These are phyloP conservation scores for Chiloscyllium punctatum DNA, from an alignment of 2,797 vertebrate genomes.

Conservation along the genomic window DNA sequence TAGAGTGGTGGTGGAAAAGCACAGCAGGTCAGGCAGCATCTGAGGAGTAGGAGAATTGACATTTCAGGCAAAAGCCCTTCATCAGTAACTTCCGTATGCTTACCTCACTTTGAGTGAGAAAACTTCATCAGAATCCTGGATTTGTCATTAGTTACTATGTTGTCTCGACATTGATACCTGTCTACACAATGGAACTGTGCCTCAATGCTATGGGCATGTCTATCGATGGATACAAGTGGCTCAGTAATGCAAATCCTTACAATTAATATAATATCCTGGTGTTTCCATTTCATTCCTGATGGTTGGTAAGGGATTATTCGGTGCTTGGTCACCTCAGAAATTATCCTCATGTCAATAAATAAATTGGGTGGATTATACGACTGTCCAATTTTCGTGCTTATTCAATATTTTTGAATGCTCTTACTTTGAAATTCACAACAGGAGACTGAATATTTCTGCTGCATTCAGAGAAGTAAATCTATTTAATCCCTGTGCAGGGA, in stretches of 20 bases:
- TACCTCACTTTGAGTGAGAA: not conserved
- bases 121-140: not conserved
- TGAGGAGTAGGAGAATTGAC: no score
- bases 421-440: not conserved
- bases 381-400: not conserved
- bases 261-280: not conserved
- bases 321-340: not conserved
- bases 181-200: no score
- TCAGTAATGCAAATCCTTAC: not conserved
- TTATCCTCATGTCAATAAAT: not conserved
- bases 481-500: not conserved
- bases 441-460: not conserved
- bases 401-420: not conserved
- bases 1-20: no score
- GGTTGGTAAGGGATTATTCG: not conserved
- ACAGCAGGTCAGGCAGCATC: no score
- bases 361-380: not conserved
- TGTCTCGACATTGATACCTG: not conserved
- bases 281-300: not conserved
- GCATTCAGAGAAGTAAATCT: not conserved
- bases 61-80: no score
- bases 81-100: not conserved
- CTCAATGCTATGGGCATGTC: not conserved
- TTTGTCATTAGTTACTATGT: not conserved
- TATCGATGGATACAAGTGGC: not conserved